phyloP scores from a whole-genome alignment of 2,113 vertebrate species.

The Spilogale gracilis region DNA sequence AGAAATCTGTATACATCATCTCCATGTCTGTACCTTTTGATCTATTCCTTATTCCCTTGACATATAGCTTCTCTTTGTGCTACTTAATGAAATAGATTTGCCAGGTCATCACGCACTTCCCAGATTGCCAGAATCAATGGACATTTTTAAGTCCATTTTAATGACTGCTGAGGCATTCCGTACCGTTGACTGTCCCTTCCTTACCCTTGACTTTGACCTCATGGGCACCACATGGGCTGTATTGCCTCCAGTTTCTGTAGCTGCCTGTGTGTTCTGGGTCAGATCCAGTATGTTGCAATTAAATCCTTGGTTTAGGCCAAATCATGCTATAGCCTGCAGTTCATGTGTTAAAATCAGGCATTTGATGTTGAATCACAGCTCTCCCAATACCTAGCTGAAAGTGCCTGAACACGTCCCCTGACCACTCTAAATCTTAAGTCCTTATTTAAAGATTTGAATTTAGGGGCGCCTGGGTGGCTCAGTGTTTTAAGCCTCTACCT shows the following conservation, averaged over 20 bases:
- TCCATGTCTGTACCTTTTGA: background rate
- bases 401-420: background rate
- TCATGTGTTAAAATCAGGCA: background rate
- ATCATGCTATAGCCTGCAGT: background rate
- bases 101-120: background rate
- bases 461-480: background rate
- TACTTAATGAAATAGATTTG: background rate
- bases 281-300: background rate
- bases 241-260: background rate
- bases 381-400: background rate
- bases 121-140: background rate
- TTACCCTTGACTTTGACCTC: background rate
- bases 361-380: slow-evolving; percentile 18
- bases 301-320: background rate
- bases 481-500: no score
- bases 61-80: background rate
- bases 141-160: background rate
- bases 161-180: background rate
- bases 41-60: background rate
- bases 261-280: background rate
- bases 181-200: background rate
- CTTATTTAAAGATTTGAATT: slow-evolving; percentile 19
- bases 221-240: background rate
- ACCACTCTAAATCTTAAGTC: background rate
- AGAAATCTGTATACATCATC: background rate